Evolutionary conservation across 1,140 invertebrate genomes (phyloP).

Genomic region (Bombus sylvicola): DNA sequence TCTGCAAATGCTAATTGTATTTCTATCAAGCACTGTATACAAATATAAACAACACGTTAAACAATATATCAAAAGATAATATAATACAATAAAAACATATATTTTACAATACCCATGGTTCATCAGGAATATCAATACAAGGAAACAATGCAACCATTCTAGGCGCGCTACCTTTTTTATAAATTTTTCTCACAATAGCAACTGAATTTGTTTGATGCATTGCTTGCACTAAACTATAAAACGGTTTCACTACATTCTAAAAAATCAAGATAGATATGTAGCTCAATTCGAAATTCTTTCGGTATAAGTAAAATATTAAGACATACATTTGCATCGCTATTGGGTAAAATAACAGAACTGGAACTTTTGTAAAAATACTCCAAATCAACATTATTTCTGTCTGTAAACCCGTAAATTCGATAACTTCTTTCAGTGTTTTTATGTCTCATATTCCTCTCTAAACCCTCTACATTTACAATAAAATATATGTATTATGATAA

Average conservation of each 20-base stretch:
- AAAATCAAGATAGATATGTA: background rate
- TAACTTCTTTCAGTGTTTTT: constrained; percentile 49
- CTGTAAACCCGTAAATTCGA: constrained; percentile 57
- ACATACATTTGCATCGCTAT: constrained; percentile 8
- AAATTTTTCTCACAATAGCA: constrained; percentile 64
- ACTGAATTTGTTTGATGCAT: constrained; percentile 59
- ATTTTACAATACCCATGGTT: constrained; percentile 65
- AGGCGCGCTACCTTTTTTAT: constrained; percentile 34
- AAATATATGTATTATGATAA: background rate
- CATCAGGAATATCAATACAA: constrained; percentile 49
- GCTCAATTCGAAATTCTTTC: background rate
- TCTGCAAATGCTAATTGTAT: constrained; percentile 61
- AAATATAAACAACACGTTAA: constrained; percentile 14
- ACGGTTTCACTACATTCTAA: constrained; percentile 30
- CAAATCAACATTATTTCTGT: constrained; percentile 44
- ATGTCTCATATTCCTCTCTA: constrained; percentile 45
- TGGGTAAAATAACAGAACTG: constrained; percentile 52
- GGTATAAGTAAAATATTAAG: background rate
- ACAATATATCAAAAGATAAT: background rate
- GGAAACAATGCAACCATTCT: constrained; percentile 66
- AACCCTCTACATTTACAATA: constrained; percentile 40
- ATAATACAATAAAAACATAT: constrained; percentile 10
- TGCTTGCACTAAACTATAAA: constrained; percentile 65
- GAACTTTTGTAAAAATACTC: constrained; percentile 47
- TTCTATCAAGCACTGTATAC: constrained; percentile 63